Percentiles rank a stretch among this genome's conserved stretches.
These are phyloP conservation scores for Osmerus eperlanus DNA, from an alignment of 2,113 vertebrate genomes.

Conservation along the genomic window DNA sequence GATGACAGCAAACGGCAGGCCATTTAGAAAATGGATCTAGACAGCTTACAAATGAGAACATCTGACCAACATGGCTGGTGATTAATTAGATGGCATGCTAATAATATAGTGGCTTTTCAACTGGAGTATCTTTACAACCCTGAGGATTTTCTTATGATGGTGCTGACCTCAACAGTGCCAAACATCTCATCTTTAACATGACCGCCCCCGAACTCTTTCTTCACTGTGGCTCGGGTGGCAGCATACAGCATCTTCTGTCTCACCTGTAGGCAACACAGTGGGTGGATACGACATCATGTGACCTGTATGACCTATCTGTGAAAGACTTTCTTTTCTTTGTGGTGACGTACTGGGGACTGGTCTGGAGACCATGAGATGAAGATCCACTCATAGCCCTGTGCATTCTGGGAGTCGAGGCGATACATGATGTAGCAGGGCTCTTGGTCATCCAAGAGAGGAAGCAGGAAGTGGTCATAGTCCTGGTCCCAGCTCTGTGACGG, in stretches of 20 bases:
- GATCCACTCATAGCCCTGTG: conserved; percentile 95
- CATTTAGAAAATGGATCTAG: conserved; percentile 15
- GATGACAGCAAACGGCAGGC: conserved; percentile 26
- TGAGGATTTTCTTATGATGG: background rate
- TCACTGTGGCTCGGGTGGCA: conserved; percentile 92
- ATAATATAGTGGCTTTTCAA: background rate
- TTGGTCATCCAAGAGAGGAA: conserved; percentile 85
- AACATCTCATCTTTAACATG: conserved; percentile 96
- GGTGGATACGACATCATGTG: background rate
- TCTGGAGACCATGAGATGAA: conserved; percentile 98
- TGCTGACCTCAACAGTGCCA: conserved; percentile 87
- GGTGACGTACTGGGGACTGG: conserved; percentile 83
- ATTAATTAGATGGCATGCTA: background rate
- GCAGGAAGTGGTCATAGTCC: conserved; percentile 86
- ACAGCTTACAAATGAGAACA: background rate
- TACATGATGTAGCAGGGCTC: conserved; percentile 95
- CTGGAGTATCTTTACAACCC: background rate
- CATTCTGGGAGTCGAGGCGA: conserved; percentile 94
- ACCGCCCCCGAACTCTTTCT: conserved; percentile 97
- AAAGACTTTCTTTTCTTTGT: no score
- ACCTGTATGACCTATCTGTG: background rate
- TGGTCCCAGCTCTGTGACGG: conserved; percentile 85
- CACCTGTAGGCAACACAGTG: conserved; percentile 70
- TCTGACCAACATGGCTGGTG: no score
- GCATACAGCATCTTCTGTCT: conserved; percentile 98